Base-by-base conservation (phyloP, 2,797 vertebrate species). In the Poeciliopsis gracilis region DNA sequence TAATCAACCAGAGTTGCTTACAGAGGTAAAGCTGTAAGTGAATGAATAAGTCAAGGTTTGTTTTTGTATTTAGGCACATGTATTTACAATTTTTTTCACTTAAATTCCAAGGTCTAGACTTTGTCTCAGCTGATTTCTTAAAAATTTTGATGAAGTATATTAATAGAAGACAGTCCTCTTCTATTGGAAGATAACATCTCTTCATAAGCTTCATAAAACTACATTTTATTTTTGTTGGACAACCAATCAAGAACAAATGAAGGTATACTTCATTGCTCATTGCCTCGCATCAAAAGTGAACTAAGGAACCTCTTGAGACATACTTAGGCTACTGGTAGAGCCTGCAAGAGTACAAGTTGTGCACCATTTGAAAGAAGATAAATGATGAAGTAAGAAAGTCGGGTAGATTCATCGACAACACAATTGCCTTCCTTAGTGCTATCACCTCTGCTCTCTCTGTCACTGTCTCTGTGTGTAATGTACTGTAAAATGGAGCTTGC, bases 401-500 rank as follows among this genome's bases (percentile, higher is more conserved):
- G 84, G 87, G 82, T 92, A 80, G 89, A 89, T 91, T 91, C 84
- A 91, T 91, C 84, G 86, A 92, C 90, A 90, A 77, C 86, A 89
- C 89, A 85, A 87, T 90, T 88, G 87, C 85, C 91, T 81, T 80
- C 81, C 82, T 89, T 81, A 87, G 47, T 84, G 78, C 85, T 83
- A 83, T 90, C 91, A 90, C 82, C 69, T 43, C 25, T 69, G 77
- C 86, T 84, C 90, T 90, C 90, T 94, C 84, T 84, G 90, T 94
- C 93, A 92, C 91, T 94, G 90, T 95, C 93, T 91, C 86, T 77
- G 90, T 88, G 91, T 94, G 90, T 94, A 94, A 93, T 94, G 93
- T 94, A 89, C 91, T 93, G 93, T 94, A 94, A 94, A 95, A 95
- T 93, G 84, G 90, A 91, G 89, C 92, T 85, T 90, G 91, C 88